Percentiles rank a stretch among this genome's conserved stretches.
Evolutionary conservation across 1,140 invertebrate genomes (phyloP).

Genomic region (Andricus grossulariae): DNA sequence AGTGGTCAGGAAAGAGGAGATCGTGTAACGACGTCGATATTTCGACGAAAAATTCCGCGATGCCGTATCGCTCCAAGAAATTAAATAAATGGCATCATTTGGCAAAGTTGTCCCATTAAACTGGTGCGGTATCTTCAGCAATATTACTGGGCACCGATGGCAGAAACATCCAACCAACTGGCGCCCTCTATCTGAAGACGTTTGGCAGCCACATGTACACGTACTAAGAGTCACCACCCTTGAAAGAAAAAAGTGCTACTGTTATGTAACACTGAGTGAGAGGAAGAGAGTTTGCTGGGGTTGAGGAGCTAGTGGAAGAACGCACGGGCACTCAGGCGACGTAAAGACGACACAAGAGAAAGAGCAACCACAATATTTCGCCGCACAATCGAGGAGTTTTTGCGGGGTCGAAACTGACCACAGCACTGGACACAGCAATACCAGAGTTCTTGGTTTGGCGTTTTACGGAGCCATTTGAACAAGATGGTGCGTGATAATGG

Average conservation of each 20-base stretch:
- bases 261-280: slow-evolving; percentile 13
- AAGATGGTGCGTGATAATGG: slow-evolving; percentile 75
- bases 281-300: slow-evolving; percentile 13
- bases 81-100: slow-evolving; percentile 71
- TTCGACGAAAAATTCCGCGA: slow-evolving; percentile 56
- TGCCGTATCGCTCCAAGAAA: slow-evolving; percentile 61
- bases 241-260: slow-evolving; percentile 31
- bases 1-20: slow-evolving; percentile 19
- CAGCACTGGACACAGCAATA: slow-evolving; percentile 61
- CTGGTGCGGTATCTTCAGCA: slow-evolving; percentile 41
- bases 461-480: slow-evolving; percentile 72
- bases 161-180: slow-evolving; percentile 52
- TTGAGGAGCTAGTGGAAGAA: slow-evolving; percentile 12
- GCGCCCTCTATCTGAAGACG: slow-evolving; percentile 50
- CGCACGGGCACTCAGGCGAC: not conserved
- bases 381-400: slow-evolving; percentile 55
- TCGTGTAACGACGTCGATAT: slow-evolving; percentile 50
- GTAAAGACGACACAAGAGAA: slow-evolving; percentile 35
- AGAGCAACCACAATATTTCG: slow-evolving; percentile 65
- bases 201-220: slow-evolving; percentile 20
- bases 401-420: slow-evolving; percentile 61
- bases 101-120: slow-evolving; percentile 68
- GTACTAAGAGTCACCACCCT: slow-evolving; percentile 5
- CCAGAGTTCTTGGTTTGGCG: slow-evolving; percentile 54
- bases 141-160: slow-evolving; percentile 39